Evolutionary conservation across 1,140 invertebrate species (phyloP).

Genomic region (Aethina tumida): DNA sequence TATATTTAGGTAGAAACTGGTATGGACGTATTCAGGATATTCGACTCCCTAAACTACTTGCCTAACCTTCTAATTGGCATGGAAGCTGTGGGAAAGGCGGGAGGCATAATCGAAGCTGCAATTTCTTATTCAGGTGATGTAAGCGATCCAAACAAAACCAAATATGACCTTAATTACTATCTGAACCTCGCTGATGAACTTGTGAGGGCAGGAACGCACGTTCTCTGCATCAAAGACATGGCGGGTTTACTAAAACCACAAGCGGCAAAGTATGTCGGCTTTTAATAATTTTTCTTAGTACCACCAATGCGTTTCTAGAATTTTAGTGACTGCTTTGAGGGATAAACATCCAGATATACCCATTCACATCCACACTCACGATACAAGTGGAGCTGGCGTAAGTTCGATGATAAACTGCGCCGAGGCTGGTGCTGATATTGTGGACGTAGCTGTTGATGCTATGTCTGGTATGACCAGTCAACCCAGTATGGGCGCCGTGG

Average conservation of each 20-base stretch:
- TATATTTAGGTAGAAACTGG: constrained; percentile 57
- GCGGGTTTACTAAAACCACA: constrained; percentile 92
- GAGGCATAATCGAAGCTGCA: constrained; percentile 90
- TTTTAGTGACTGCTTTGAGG: constrained; percentile 79
- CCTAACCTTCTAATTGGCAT: constrained; percentile 53
- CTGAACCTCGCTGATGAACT: constrained; percentile 84
- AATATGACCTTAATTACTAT: constrained; percentile 97
- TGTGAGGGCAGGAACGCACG: constrained; percentile 93
- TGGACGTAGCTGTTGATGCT: constrained; percentile 97
- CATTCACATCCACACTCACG: constrained; percentile 98
- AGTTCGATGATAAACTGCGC: constrained; percentile 93
- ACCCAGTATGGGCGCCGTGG: constrained; percentile 96
- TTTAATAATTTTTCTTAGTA: neutral
- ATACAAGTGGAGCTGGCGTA: constrained; percentile 92
- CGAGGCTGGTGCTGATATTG: constrained; percentile 91
- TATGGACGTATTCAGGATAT: constrained; percentile 55
- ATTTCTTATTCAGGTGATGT: constrained; percentile 99
- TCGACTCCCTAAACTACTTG: constrained; percentile 55
- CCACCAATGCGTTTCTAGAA: constrained; percentile 35
- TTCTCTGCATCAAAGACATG: constrained; percentile 98
- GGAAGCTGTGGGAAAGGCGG: constrained; percentile 49
- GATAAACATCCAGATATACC: constrained; percentile 91
- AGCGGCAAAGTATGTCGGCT: constrained; percentile 57
- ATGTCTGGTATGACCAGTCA: constrained; percentile 99
- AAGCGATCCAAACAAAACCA: constrained; percentile 77